Evolutionary conservation across 2,113 vertebrate species (phyloP).

Genomic region (Jaculus jaculus): DNA sequence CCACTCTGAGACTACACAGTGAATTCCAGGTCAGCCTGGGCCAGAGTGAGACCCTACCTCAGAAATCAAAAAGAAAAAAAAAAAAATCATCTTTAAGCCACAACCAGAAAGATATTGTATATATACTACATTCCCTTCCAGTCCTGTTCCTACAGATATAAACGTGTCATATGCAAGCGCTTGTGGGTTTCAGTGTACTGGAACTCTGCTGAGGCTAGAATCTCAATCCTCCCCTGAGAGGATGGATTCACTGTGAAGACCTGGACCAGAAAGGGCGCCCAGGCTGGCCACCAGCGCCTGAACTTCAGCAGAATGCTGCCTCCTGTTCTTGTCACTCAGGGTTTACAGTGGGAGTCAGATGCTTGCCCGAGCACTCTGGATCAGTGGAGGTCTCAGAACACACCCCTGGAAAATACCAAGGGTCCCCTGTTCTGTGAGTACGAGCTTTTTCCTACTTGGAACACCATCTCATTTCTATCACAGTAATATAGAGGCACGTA

Average conservation of each 20-base stretch:
- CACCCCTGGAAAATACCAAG: background rate
- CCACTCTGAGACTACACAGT: too few relatives aligned
- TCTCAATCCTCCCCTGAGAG: background rate
- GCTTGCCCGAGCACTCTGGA: background rate
- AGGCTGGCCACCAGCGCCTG: background rate
- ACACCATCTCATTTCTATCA: background rate
- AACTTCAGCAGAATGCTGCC: background rate
- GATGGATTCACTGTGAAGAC: background rate
- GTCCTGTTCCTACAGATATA: background rate
- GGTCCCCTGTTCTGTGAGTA: rapidly evolving
- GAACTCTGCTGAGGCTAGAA: background rate
- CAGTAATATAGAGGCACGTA: background rate
- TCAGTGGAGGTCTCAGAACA: background rate
- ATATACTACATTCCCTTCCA: background rate
- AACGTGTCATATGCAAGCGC: rapidly evolving
- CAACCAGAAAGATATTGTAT: background rate
- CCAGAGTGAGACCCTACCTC: too few relatives aligned
- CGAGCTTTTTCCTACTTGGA: background rate
- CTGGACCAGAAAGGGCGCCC: background rate
- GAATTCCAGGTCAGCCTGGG: too few relatives aligned
- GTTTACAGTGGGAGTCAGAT: background rate
- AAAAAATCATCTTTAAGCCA: too few relatives aligned
- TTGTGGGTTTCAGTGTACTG: background rate
- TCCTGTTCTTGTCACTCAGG: rapidly evolving
- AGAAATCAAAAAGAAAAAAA: too few relatives aligned